Base-by-base conservation (phyloP, 2,888 invertebrate genomes). In the Harmothoe impar region DNA sequence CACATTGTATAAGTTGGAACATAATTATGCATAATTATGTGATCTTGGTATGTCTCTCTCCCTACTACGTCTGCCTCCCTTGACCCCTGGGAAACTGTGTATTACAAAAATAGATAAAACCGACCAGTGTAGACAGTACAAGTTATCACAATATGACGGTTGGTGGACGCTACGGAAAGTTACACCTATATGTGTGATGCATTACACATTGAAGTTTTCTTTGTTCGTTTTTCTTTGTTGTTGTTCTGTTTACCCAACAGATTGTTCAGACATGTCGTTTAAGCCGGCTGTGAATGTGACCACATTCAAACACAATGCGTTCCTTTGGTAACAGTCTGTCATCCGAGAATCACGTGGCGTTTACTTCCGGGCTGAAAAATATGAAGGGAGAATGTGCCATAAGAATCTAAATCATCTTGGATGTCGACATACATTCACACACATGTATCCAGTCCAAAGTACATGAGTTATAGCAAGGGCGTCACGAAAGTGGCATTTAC, bases 1-100 rank as follows among this genome's bases (percentile, higher is more conserved):
- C 15, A n/a, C 72, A 15, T 72, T 81, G 43, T 81, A 81, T 81
- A 81, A 89, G 89, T 89, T 89, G 29, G 35, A 86, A 89, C 89
- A 89, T 56, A 89, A 89, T 89, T 89, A 89, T 89, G 89, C 89
- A 89, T 89, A 89, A 89, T 68, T 68, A 89, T 89, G 89, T 89
- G 81, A 81, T 33, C 43, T 81, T 81, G 17, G 81, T 81, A 29
- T n/a, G 43, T 43, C n/a, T 81, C 43, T 33, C 81, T 81, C 81
- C 35, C 43, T 81, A 81, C 81, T 81, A 81, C 81, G 20, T 33
- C 33, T 15, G 33, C 81, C 25, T 31, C 77, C 31, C 77, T 29
- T 17, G 54, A 86, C 86, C 86, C 86, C 86, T 86, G 86, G 86
- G 86, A 56, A 17, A 54, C 54, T 86, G 86, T 86, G 86, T 54